Evolutionary conservation across 2,888 invertebrate genomes (phyloP).

Genomic region (Hoplodrina blanda): DNA sequence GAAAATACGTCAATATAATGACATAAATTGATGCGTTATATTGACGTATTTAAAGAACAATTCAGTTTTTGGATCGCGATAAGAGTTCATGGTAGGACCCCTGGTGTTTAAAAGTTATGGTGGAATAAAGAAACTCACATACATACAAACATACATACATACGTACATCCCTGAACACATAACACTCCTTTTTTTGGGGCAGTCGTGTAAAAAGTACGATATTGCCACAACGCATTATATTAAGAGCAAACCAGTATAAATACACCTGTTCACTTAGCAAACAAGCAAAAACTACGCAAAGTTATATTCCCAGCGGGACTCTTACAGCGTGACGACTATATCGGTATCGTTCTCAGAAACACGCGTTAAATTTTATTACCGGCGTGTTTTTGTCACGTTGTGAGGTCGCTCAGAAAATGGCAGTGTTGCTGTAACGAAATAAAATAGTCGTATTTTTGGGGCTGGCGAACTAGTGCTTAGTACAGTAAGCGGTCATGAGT

Average conservation of each 20-base stretch:
- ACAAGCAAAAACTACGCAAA: neutral
- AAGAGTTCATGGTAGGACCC: no score
- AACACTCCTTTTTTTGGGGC: no score
- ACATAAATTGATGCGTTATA: no score
- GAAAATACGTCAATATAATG: no score
- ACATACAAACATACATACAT: no score
- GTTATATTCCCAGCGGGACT: conserved; percentile 23
- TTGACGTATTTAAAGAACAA: no score
- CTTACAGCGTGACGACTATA: conserved; percentile 17
- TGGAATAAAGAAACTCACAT: no score
- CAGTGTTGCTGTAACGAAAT: neutral
- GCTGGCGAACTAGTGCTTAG: neutral
- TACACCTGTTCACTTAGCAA: conserved; percentile 20
- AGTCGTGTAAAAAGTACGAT: no score
- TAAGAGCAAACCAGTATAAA: neutral
- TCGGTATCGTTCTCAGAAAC: conserved; percentile 24
- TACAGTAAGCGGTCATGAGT: no score
- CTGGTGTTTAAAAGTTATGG: no score
- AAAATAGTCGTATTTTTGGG: neutral
- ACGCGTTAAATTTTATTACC: conserved; percentile 49
- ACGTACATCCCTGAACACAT: no score
- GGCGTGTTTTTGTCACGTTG: conserved; percentile 31
- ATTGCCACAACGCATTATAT: neutral
- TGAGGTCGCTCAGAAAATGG: neutral
- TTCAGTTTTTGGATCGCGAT: no score